phyloP scores from a whole-genome alignment of 2,888 invertebrate species.

The Lasioglossum figueresi region DNA sequence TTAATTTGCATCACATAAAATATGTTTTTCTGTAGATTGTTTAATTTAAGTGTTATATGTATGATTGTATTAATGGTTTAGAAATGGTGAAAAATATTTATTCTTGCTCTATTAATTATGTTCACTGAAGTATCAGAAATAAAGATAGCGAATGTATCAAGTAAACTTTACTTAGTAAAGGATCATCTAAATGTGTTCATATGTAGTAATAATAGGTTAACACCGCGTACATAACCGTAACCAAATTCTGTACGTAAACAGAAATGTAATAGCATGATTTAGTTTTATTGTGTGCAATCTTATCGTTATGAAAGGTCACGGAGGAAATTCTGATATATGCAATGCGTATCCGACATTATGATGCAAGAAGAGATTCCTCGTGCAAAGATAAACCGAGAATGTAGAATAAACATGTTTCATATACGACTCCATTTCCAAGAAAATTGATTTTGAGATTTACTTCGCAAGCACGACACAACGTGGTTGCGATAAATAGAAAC shows the following conservation, averaged over 20 bases:
- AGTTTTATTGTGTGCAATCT: neutral
- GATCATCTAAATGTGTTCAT: neutral
- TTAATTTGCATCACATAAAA: neutral
- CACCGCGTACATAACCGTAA: too few relatives aligned
- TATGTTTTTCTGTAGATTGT: neutral
- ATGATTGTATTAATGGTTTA: too few relatives aligned
- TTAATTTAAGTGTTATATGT: too few relatives aligned
- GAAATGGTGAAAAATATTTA: too few relatives aligned
- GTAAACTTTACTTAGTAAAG: too few relatives aligned
- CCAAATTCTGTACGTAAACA: neutral
- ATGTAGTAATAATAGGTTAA: too few relatives aligned
- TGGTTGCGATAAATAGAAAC: neutral
- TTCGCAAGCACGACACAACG: neutral
- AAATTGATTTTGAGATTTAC: constrained; percentile 5
- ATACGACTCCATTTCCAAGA: neutral
- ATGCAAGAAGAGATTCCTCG: neutral
- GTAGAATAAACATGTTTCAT: neutral
- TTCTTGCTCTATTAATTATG: too few relatives aligned
- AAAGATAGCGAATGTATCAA: too few relatives aligned
- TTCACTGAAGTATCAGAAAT: too few relatives aligned
- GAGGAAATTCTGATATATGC: neutral
- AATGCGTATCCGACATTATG: neutral
- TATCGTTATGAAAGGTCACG: neutral
- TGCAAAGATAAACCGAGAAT: neutral
- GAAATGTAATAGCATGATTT: neutral